Evolutionary conservation across 2,888 invertebrate genomes (phyloP).

Genomic region (Pristionchus arcanus): DNA sequence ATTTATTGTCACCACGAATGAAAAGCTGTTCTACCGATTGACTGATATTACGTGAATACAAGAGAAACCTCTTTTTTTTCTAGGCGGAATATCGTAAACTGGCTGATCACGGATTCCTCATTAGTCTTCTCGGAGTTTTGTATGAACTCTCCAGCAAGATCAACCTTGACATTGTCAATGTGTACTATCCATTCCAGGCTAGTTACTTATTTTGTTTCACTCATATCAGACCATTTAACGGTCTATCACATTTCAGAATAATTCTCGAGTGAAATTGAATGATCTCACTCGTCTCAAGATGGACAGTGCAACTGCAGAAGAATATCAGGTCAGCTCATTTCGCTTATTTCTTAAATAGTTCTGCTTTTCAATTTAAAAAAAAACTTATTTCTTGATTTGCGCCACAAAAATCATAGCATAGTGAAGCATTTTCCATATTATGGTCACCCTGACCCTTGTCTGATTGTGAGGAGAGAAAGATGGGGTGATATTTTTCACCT

Average conservation of each 20-base stretch:
- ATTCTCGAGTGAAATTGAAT: constrained; percentile 79
- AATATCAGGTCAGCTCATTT: constrained; percentile 3
- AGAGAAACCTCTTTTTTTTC: constrained; percentile 57
- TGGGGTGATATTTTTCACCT: not conserved
- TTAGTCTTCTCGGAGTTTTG: constrained; percentile 92
- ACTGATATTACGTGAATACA: not conserved
- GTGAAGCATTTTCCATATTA: too few relatives aligned
- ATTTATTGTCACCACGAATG: not conserved
- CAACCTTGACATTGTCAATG: constrained; percentile 89
- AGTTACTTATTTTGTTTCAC: not conserved
- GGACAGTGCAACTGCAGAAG: constrained; percentile 80
- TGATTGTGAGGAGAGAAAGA: not conserved
- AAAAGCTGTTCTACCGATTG: not conserved
- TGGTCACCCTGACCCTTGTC: too few relatives aligned
- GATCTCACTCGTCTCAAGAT: constrained; percentile 88
- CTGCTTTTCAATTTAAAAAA: too few relatives aligned
- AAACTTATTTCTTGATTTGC: too few relatives aligned
- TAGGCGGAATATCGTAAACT: constrained; percentile 89
- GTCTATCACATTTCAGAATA: constrained; percentile 80
- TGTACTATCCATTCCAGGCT: constrained; percentile 89
- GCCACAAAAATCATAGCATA: too few relatives aligned
- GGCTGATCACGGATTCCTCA: constrained; percentile 95
- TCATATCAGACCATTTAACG: not conserved
- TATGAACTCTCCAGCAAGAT: constrained; percentile 92
- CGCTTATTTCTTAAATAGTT: too few relatives aligned